Evolutionary conservation across 2,888 invertebrate species (phyloP).

Genomic region (Nomada fucata): DNA sequence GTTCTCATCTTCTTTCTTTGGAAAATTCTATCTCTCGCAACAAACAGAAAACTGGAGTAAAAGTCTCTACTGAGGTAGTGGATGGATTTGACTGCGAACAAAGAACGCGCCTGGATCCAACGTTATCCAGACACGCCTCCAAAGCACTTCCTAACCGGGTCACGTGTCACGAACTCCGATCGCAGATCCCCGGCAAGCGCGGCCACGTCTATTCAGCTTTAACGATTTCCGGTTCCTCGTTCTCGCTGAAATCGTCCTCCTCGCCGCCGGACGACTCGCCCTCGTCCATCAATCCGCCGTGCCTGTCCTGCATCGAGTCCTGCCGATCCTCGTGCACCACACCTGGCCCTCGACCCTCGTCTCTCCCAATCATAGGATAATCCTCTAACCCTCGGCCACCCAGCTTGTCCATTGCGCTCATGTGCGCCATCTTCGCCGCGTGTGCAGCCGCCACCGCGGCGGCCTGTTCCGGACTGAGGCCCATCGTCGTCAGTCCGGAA

Average conservation of each 20-base stretch:
- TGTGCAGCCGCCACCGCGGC: slow-evolving; percentile 88
- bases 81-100: slow-evolving; percentile 74
- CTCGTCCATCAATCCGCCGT: slow-evolving; percentile 73
- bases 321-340: slow-evolving; percentile 79
- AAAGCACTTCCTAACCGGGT: slow-evolving; percentile 43
- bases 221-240: slow-evolving; percentile 80
- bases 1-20: slow-evolving; percentile 47
- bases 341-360: slow-evolving; percentile 77
- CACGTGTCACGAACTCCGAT: slow-evolving; percentile 23
- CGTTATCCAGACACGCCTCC: neutral
- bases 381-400: slow-evolving; percentile 77
- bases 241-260: slow-evolving; percentile 82
- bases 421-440: slow-evolving; percentile 91
- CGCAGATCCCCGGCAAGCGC: neutral
- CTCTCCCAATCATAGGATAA: slow-evolving; percentile 81
- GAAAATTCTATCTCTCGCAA: slow-evolving; percentile 51
- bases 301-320: slow-evolving; percentile 71
- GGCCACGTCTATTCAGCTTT: slow-evolving; percentile 77
- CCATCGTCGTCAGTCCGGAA: slow-evolving; percentile 88
- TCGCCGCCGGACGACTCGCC: slow-evolving; percentile 80
- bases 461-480: slow-evolving; percentile 88
- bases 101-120: neutral
- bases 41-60: slow-evolving; percentile 52
- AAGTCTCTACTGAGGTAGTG: slow-evolving; percentile 77
- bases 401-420: slow-evolving; percentile 87